Evolutionary conservation across 1,140 invertebrate species (phyloP).

Genomic region (Drosophila funebris): DNA sequence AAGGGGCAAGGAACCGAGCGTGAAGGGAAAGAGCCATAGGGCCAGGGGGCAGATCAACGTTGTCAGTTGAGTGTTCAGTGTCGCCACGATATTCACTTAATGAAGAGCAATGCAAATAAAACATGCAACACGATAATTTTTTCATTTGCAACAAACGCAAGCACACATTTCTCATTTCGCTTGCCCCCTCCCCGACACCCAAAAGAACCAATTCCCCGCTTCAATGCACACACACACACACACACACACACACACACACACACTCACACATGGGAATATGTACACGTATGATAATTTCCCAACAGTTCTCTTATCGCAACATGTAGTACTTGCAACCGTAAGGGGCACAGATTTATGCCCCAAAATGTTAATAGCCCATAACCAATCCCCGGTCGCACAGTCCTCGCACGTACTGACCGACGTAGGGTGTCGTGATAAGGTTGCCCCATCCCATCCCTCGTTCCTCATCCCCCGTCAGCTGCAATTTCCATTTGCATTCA

Average conservation of each 20-base stretch:
- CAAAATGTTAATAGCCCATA: constrained; percentile 75
- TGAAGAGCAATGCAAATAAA: constrained; percentile 33
- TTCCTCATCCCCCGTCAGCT: constrained; percentile 11
- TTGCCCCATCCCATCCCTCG: background rate
- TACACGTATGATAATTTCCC: constrained; percentile 16
- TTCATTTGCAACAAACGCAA: constrained; percentile 46
- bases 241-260: background rate
- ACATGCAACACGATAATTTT: constrained; percentile 29
- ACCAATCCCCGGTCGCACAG: constrained; percentile 61
- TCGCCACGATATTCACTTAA: constrained; percentile 32
- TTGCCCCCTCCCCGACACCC: background rate
- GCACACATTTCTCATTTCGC: background rate
- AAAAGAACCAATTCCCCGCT: constrained; percentile 4
- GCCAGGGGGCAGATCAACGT: background rate
- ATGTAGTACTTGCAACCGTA: constrained; percentile 25
- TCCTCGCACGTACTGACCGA: constrained; percentile 46
- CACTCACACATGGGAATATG: background rate
- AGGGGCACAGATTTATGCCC: constrained; percentile 69
- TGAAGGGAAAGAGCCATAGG: background rate
- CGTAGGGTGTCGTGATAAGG: constrained; percentile 44
- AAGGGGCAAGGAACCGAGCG: background rate
- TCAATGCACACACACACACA: constrained; percentile 11
- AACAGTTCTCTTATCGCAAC: constrained; percentile 19
- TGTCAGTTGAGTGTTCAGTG: constrained; percentile 1
- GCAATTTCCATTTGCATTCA: constrained; percentile 28